These are phyloP conservation scores for Crocuta crocuta DNA, from an alignment of 2,113 vertebrate species.

Conservation along the genomic window DNA sequence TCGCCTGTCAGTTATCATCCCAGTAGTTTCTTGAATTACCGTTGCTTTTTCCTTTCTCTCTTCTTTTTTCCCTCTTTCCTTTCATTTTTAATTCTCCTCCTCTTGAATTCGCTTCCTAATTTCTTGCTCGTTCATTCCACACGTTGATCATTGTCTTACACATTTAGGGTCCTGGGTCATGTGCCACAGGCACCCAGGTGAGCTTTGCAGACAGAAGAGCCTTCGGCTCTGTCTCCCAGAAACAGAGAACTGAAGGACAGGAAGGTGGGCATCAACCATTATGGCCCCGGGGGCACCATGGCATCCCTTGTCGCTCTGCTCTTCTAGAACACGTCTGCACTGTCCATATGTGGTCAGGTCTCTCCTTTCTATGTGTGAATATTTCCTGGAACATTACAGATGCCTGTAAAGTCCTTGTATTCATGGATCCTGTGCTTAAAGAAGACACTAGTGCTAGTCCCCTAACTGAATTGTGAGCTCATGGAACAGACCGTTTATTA, in stretches of 20 bases:
- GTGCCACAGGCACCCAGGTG: fast-evolving
- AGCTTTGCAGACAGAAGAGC: fast-evolving
- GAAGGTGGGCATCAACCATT: too few relatives aligned
- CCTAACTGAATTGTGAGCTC: neutral
- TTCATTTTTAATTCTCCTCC: neutral
- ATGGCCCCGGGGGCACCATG: too few relatives aligned
- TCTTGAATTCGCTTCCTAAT: neutral
- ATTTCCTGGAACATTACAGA: neutral
- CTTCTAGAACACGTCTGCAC: fast-evolving
- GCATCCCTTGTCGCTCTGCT: fast-evolving
- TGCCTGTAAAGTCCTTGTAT: neutral
- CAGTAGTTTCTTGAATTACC: neutral
- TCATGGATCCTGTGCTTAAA: neutral
- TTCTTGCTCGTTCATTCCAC: neutral
- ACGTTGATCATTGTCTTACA: fast-evolving
- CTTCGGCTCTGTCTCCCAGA: fast-evolving
- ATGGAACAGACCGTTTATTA: neutral
- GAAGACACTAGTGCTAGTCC: neutral
- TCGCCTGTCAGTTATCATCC: neutral
- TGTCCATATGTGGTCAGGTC: neutral
- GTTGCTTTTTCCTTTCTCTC: neutral
- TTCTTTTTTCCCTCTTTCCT: neutral
- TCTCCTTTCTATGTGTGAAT: neutral
- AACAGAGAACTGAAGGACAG: too few relatives aligned
- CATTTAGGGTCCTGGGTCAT: fast-evolving